Evolutionary conservation across 2,888 invertebrate genomes (phyloP).

Genomic region (Diloba caeruleocephala): DNA sequence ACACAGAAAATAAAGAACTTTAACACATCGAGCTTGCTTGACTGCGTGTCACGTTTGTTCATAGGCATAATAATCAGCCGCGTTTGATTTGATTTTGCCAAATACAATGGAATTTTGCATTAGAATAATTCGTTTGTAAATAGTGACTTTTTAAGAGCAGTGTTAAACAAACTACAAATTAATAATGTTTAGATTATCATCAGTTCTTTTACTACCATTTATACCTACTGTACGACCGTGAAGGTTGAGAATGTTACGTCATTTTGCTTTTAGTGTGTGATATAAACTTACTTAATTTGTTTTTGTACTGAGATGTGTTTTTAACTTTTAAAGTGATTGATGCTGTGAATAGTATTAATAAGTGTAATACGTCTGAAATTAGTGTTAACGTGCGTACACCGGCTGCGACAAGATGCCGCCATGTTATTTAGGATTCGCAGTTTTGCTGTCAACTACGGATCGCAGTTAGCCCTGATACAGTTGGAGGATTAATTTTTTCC

Average conservation of each 20-base stretch:
- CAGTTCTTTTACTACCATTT: slow-evolving; percentile 72
- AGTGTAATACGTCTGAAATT: slow-evolving; percentile 71
- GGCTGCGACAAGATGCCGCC: slow-evolving; percentile 88
- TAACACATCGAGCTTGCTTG: slow-evolving; percentile 82
- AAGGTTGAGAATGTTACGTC: slow-evolving; percentile 89
- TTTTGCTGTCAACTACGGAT: slow-evolving; percentile 85
- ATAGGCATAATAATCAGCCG: slow-evolving; percentile 78
- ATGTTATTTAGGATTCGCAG: slow-evolving; percentile 84
- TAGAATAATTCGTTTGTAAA: slow-evolving; percentile 64
- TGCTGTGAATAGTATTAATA: slow-evolving; percentile 64
- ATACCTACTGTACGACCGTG: slow-evolving; percentile 86
- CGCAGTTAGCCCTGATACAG: slow-evolving; percentile 73
- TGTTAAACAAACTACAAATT: slow-evolving; percentile 56
- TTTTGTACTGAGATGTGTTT: slow-evolving; percentile 72
- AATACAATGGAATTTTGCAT: slow-evolving; percentile 57
- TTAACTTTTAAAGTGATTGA: slow-evolving; percentile 63
- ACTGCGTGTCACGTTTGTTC: slow-evolving; percentile 89
- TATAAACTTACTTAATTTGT: slow-evolving; percentile 77
- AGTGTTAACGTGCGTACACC: slow-evolving; percentile 75
- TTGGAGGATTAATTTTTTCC: slow-evolving; percentile 64
- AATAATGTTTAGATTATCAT: slow-evolving; percentile 54
- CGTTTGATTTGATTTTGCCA: slow-evolving; percentile 76
- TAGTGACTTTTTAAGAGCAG: slow-evolving; percentile 61
- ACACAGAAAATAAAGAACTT: slow-evolving; percentile 63
- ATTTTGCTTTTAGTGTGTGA: slow-evolving; percentile 85